Evolutionary conservation across 2,888 invertebrate genomes (phyloP).

Genomic region (Neoitamus cyanurus): DNA sequence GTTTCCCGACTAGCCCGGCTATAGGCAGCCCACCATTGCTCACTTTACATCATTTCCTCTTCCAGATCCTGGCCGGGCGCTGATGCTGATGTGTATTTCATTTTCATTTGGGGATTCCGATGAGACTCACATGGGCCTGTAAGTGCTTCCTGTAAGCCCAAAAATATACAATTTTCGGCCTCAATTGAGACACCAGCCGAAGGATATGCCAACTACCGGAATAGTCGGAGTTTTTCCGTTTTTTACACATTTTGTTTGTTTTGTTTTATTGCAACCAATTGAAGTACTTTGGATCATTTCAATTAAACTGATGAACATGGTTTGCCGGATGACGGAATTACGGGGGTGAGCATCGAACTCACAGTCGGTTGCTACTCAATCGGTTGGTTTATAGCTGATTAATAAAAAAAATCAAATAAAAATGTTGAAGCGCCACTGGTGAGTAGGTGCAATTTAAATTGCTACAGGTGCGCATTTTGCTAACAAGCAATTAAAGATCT

Average conservation of each 20-base stretch:
- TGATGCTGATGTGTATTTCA: constrained; percentile 28
- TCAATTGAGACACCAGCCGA: constrained; percentile 18
- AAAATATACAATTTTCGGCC: constrained; percentile 30
- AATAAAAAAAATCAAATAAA: background rate
- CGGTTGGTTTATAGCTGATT: background rate
- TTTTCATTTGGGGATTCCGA: constrained; percentile 33
- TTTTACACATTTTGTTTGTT: background rate
- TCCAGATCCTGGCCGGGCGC: background rate
- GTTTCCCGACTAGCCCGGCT: background rate
- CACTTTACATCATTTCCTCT: background rate
- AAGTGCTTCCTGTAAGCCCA: constrained; percentile 28
- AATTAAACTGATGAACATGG: background rate
- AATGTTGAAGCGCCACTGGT: too few species aligned
- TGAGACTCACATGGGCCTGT: constrained; percentile 20
- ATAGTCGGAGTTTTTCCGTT: background rate
- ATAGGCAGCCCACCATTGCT: background rate
- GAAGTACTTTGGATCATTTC: background rate
- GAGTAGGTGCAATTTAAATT: background rate
- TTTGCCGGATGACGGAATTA: background rate
- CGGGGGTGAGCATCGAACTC: background rate
- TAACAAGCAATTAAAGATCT: too few species aligned
- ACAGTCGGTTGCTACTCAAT: background rate
- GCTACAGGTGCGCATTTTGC: background rate
- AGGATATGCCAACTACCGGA: background rate
- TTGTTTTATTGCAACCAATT: background rate